These are phyloP conservation scores for Tolypeutes matacus DNA, from an alignment of 2,797 vertebrate species.

Conservation along the genomic window DNA sequence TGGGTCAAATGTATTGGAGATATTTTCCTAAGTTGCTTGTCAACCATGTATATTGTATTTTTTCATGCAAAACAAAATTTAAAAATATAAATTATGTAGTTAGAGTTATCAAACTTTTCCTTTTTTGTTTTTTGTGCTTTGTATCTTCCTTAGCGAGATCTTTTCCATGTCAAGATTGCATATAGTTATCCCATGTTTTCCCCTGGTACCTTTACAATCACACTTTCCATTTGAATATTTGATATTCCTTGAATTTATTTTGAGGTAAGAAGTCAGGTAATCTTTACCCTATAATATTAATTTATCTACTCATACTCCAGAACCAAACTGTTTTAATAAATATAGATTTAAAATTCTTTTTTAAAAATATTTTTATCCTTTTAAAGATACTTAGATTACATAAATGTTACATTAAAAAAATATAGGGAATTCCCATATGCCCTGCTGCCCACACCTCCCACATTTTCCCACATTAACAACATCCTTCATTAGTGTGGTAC, in stretches of 20 bases:
- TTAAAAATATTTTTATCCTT: too few species aligned
- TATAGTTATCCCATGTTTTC: slow-evolving; percentile 17
- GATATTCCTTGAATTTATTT: slow-evolving; percentile 31
- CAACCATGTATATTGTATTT: slow-evolving; percentile 17
- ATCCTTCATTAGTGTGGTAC: too few species aligned
- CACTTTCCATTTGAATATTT: not conserved
- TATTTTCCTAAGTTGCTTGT: slow-evolving; percentile 40
- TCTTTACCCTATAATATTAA: not conserved
- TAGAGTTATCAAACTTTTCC: slow-evolving; percentile 19
- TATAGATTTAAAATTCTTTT: not conserved
- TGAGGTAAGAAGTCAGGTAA: not conserved
- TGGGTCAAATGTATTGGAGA: not conserved
- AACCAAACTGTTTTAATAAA: not conserved
- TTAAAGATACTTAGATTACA: too few species aligned
- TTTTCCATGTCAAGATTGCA: slow-evolving; percentile 23
- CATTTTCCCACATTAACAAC: too few species aligned
- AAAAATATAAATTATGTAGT: not conserved
- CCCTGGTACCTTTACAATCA: not conserved
- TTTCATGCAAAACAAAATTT: not conserved
- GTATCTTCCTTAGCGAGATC: slow-evolving; percentile 1
- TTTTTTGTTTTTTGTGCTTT: slow-evolving; percentile 36
- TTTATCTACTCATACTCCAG: slow-evolving; percentile 20
- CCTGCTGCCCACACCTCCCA: too few species aligned
- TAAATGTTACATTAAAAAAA: too few species aligned
- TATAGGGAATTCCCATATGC: too few species aligned